Conservation (phyloP, 2,797 vertebrate species). For the Chloroceryle inda region DNA sequence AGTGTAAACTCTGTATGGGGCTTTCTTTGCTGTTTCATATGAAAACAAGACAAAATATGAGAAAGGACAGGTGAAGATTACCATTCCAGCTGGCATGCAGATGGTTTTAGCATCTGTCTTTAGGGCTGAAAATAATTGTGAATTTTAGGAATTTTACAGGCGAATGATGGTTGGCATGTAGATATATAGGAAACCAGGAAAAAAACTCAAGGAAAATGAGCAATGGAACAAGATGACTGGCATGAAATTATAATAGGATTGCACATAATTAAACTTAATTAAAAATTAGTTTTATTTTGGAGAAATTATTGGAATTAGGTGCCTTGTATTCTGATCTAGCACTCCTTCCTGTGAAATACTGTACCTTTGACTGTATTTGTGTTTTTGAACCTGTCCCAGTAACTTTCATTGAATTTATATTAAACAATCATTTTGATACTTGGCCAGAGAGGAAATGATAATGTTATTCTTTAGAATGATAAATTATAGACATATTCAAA, state of each 20-base stretch:
- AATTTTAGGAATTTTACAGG: not conserved
- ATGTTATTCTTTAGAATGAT: not conserved
- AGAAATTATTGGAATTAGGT: not conserved
- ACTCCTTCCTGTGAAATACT: not conserved
- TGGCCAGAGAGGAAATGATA: not conserved
- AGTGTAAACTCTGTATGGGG: not conserved
- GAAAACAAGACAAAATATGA: not conserved
- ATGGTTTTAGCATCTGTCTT: not conserved
- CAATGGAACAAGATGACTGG: not conserved
- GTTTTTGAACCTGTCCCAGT: not conserved
- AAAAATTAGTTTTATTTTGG: not conserved
- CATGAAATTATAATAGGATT: not conserved
- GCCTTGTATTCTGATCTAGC: not conserved
- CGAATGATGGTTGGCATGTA: not conserved
- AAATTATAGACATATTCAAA: not conserved
- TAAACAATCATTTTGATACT: not conserved
- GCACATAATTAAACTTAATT: not conserved
- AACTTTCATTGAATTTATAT: not conserved
- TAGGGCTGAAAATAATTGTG: not conserved
- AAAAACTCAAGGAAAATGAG: not conserved
- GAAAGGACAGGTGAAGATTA: not conserved
- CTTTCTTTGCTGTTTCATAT: not conserved
- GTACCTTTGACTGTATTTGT: not conserved
- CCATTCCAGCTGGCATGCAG: not conserved
- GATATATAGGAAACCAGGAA: not conserved